Evolutionary conservation across 2,888 invertebrate genomes (phyloP), one percentile per base, ranked within the genome.

Genomic region (Exephanes ischioxanthus): DNA sequence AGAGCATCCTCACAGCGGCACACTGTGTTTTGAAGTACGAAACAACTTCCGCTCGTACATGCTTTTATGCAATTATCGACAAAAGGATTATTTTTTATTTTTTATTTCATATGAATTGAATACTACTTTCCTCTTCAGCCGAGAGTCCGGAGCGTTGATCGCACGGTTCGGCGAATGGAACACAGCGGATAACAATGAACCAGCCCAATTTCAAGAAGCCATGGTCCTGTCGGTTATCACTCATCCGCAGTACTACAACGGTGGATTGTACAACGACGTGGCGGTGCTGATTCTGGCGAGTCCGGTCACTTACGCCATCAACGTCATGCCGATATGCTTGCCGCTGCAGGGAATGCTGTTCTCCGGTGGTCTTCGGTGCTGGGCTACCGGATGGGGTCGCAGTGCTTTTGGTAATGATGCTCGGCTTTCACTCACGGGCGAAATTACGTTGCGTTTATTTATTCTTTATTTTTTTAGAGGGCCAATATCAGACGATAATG

Each of bases 111-210:
- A 16, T 16, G 1, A 16, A 14, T 45, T 45, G 45, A 45, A 45
- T 45, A 4, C 3, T 45, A 0, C 3, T 45, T 45, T 45, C 0
- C n/a, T 19, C 77, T 55, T 30, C 30, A 91, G 91, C 61, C 90
- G 90, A 33, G 89, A 90, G n/a, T 67, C 90, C 58, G 90, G 90
- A 0, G 90, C 90, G 0, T 90, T 97, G 48, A 91, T 94, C 4
- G 94, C 96, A 0, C 95, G 97, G 1, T 96, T 97, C 3, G 97
- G 97, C 0, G 97, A 97, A 92, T 97, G 97, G 97, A 97, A 97
- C 92, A 96, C 97, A 0, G 96, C 96, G 92, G 96, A 95, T 0
- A 95, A 95, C 9, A 95, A 95, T 63, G 97, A 97, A 92, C 95
- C 96, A 0, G 95, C 95, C 75, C 95, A 96, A 0, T 96, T 96